Conservation (phyloP, 2,797 vertebrate species). For the Chanos chanos region DNA sequence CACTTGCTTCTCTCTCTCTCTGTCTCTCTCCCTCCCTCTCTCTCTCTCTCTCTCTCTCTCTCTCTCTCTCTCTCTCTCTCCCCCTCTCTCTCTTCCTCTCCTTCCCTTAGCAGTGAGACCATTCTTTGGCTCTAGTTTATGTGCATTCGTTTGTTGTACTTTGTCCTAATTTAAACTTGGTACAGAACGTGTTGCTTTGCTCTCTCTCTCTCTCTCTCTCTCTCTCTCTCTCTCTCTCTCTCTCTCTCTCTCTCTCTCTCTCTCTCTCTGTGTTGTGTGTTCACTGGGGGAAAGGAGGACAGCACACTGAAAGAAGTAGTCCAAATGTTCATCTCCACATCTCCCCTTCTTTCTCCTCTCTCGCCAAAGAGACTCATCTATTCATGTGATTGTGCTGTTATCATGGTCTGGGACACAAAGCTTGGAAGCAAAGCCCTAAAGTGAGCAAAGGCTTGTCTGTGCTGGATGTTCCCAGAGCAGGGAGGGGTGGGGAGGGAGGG, state of each 20-base stretch:
- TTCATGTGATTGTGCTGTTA: background rate
- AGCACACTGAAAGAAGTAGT: no score
- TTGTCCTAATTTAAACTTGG: conserved; percentile 5
- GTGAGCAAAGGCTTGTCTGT: background rate
- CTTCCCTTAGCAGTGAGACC: background rate
- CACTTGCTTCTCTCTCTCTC: background rate
- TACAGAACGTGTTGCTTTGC: conserved; percentile 9
- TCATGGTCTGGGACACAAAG: conserved; percentile 19
- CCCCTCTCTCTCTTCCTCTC: background rate
- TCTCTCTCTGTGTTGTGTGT: background rate
- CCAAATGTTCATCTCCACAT: no score
- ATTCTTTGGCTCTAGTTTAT: no score
- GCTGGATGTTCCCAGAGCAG: background rate
- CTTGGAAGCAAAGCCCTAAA: background rate
- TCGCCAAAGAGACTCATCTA: no score
- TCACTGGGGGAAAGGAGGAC: no score
- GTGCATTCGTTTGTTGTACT: conserved; percentile 15
- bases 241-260: background rate
- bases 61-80: background rate
- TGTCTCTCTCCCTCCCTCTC: background rate
- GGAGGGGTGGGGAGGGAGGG: background rate
- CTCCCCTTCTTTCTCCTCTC: no score
- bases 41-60: background rate
- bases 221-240: conserved; percentile 1
- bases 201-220: background rate